Base-by-base conservation (phyloP, 2,113 vertebrate species). In the Bubo bubo region DNA sequence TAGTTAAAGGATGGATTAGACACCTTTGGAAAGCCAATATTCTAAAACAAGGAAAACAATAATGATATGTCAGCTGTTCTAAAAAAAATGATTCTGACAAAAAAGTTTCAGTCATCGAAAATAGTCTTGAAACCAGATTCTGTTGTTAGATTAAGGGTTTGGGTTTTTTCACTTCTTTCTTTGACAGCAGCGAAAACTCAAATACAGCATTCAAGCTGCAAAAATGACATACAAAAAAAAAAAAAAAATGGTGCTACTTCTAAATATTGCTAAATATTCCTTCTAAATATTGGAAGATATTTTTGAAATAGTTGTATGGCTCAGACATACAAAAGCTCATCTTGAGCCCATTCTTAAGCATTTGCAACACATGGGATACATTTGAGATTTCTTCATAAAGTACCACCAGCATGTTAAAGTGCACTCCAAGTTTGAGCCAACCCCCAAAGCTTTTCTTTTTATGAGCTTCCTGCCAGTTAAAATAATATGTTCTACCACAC, bases 291-390 rank as follows among this genome's bases (percentile, higher is more conserved):
- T 47, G 59, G 49, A 95, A 85, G 74, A 88, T 86, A 60, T 86
- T 95, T 83, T 96, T 92, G 50, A 75, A 74, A 88, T 70, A 66
- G 35, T 47, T 68, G 14, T 68, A 66, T 55, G 59, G 62, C 37
- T 85, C 62, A 90, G 39, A 50, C 49, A 91, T 66, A 96, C 91
- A 95, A 96, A 97, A 96, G 66, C 66, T 96, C 84, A 81, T 91
- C 59, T 79, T 89, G 64, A 86, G 64, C 75, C 79, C 49, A 80
- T 90, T 90, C 86, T 93, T 74, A 74, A 96, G 83, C 70, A 93
- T 89, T 97, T 96, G 76, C 72, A 96, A 93, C 97, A 98, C 96
- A 97, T 91, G 94, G 97, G 86, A 94, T 90, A 70, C 68, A 95
- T 97, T 97, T 98, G 47, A 52, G 63, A 93, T 75, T 79, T 93